phyloP scores from a whole-genome alignment of 2,797 vertebrate species.

The Fundulus diaphanus region DNA sequence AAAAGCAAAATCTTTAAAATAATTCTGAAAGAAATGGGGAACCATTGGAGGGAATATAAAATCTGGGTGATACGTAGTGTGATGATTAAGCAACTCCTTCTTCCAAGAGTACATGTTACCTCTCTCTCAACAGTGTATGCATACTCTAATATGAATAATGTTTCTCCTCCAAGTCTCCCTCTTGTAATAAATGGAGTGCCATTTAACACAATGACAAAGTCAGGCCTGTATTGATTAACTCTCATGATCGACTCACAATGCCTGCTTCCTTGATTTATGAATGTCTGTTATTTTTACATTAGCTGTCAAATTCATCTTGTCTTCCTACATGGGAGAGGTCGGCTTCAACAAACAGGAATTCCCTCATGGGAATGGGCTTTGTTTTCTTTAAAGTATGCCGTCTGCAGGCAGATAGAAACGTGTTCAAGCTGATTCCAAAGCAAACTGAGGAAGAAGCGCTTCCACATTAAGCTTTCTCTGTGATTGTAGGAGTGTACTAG shows the following conservation, averaged over 20 bases:
- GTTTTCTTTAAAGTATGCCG: constrained; percentile 43
- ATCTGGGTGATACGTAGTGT: no score
- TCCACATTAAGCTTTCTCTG: constrained; percentile 12
- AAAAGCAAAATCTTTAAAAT: no score
- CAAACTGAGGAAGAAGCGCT: constrained; percentile 25
- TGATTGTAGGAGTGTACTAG: neutral
- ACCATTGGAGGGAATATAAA: no score
- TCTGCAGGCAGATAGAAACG: constrained; percentile 32
- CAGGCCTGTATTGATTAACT: constrained; percentile 95
- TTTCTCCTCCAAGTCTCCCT: constrained; percentile 81
- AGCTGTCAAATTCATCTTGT: constrained; percentile 96
- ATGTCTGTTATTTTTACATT: constrained; percentile 96
- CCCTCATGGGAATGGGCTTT: constrained; percentile 31
- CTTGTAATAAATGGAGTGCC: constrained; percentile 93
- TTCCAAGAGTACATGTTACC: constrained; percentile 28
- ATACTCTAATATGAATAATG: constrained; percentile 87
- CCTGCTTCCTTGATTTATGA: constrained; percentile 93
- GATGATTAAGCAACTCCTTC: constrained; percentile 74
- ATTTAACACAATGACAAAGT: constrained; percentile 94
- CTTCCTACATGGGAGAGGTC: constrained; percentile 83
- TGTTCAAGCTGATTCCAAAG: constrained; percentile 50
- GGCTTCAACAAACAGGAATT: constrained; percentile 85
- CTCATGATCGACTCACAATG: constrained; percentile 91
- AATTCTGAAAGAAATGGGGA: no score
- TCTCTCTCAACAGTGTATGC: constrained; percentile 66